A percentile compares a stretch with the other conserved stretches of the same genome.
Conservation (phyloP, 2,113 vertebrate species). For the Dasyurus viverrinus region DNA sequence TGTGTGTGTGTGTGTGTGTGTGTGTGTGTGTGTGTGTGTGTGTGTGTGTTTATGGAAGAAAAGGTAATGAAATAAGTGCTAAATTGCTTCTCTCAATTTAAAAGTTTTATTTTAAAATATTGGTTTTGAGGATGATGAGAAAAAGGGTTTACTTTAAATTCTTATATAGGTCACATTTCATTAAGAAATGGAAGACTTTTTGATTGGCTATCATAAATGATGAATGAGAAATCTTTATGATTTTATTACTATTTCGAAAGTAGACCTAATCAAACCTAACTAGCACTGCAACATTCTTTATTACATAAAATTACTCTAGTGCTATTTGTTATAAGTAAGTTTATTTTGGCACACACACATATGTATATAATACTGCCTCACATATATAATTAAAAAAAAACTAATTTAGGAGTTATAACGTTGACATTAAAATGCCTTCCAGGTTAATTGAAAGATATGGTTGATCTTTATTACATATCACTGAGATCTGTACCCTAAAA, state of each 20-base stretch:
- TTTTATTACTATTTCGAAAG: constrained; percentile 84
- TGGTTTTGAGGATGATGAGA: constrained; percentile 40
- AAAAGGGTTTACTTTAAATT: constrained; percentile 78
- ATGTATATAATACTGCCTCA: no score
- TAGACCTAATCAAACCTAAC: constrained; percentile 86
- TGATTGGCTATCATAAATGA: constrained; percentile 88
- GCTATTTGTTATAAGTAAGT: constrained; percentile 79
- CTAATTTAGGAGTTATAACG: constrained; percentile 71
- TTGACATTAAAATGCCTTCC: constrained; percentile 67
- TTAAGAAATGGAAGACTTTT: constrained; percentile 82
- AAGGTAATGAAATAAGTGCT: not conserved
- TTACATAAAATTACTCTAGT: constrained; percentile 79
- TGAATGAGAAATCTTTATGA: constrained; percentile 87
- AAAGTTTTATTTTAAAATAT: constrained; percentile 61
- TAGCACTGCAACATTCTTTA: constrained; percentile 77
- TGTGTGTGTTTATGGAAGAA: not conserved
- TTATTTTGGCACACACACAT: constrained; percentile 72
- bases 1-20: not conserved
- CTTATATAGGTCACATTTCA: constrained; percentile 83
- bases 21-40: no score
- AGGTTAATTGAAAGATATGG: constrained; percentile 45
- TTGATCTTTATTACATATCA: constrained; percentile 1
- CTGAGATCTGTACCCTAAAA: constrained; percentile 31
- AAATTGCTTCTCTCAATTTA: constrained; percentile 41
- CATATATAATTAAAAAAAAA: not conserved